Conservation (phyloP, 2,888 invertebrate genomes). For the Nomada fucata region DNA sequence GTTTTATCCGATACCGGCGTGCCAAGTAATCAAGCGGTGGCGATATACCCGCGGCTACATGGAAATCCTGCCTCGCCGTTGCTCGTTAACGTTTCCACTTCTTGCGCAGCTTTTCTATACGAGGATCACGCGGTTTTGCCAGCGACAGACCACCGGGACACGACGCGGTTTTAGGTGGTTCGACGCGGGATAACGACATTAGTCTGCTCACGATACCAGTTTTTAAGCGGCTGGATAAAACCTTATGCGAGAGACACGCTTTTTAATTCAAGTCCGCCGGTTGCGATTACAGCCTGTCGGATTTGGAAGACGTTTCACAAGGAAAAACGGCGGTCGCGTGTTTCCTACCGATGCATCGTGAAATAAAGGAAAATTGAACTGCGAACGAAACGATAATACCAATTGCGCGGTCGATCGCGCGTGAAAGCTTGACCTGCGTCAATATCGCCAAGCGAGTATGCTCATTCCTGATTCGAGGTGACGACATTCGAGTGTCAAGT, state of each 20-base stretch:
- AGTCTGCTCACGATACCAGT: conserved; percentile 24
- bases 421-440: no score
- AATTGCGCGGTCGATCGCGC: no score
- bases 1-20: conserved; percentile 52
- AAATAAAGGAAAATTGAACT: no score
- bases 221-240: conserved; percentile 22
- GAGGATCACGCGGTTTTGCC: conserved; percentile 48
- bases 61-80: conserved; percentile 55
- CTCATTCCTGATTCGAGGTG: no score
- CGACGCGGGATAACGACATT: conserved; percentile 37
- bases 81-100: conserved; percentile 61
- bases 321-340: background rate
- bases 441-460: no score
- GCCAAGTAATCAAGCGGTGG: conserved; percentile 61
- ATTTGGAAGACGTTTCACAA: background rate
- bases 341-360: background rate
- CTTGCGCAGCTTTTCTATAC: conserved; percentile 51
- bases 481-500: no score
- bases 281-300: background rate
- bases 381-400: no score
- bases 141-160: conserved; percentile 41
- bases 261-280: background rate
- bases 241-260: background rate
- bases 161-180: conserved; percentile 40
- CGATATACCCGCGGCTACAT: conserved; percentile 54